Conservation (phyloP, 2,797 vertebrate species). For the Microhierax caerulescens region DNA sequence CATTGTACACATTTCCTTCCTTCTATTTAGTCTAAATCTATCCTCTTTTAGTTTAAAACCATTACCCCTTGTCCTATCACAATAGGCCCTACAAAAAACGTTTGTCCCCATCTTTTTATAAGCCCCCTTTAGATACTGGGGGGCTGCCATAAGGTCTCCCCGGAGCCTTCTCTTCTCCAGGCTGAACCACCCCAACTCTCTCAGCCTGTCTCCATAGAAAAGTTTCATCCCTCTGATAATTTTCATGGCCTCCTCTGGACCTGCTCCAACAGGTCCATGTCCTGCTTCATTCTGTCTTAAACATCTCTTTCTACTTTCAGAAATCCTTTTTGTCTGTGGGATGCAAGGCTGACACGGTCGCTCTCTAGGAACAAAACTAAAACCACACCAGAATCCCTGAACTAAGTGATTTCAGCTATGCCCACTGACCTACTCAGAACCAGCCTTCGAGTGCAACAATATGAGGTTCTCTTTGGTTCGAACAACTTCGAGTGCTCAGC, state of each 20-base stretch:
- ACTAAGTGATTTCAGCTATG: not conserved
- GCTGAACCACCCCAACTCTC: not conserved
- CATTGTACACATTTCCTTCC: not conserved
- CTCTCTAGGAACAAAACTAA: not conserved
- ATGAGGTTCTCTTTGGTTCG: too few species aligned
- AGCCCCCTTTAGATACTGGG: not conserved
- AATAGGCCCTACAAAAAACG: not conserved
- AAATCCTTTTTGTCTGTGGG: not conserved
- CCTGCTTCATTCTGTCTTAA: not conserved
- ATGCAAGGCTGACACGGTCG: not conserved
- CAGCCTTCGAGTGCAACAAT: too few species aligned
- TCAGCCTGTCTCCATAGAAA: not conserved
- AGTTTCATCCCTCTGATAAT: fast-evolving
- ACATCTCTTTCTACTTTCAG: not conserved
- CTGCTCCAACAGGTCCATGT: not conserved
- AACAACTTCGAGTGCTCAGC: not conserved
- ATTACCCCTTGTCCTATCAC: not conserved
- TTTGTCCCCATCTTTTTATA: not conserved
- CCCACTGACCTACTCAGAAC: not conserved
- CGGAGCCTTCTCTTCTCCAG: not conserved
- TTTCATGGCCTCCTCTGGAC: not conserved
- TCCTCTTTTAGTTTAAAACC: not conserved
- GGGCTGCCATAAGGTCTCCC: not conserved
- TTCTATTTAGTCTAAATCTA: not conserved
- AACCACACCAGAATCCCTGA: not conserved